A percentile compares a stretch with the other conserved stretches of the same genome.
Conservation (phyloP, 2,888 invertebrate genomes). For the Azorinus chamasolen region DNA sequence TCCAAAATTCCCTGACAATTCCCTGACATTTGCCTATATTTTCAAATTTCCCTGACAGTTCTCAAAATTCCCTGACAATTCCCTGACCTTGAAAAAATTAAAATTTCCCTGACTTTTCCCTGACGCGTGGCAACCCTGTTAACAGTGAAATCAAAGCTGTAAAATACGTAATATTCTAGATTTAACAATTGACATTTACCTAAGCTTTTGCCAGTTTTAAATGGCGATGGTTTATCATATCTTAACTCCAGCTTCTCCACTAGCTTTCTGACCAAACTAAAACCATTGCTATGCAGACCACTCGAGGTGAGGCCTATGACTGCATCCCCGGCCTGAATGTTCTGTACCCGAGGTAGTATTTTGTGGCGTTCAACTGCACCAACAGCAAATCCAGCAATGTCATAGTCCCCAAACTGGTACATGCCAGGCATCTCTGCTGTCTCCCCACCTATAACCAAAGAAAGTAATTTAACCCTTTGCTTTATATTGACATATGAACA, state of each 20-base stretch:
- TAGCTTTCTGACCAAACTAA: conserved; percentile 94
- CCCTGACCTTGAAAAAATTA: too few relatives aligned
- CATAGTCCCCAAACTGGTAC: conserved; percentile 95
- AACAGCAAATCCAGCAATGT: conserved; percentile 98
- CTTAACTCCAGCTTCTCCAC: conserved; percentile 90
- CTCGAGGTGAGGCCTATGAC: conserved; percentile 95
- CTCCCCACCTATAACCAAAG: conserved; percentile 91
- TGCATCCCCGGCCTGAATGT: conserved; percentile 91
- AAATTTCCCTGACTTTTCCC: too few relatives aligned
- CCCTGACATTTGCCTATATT: too few relatives aligned
- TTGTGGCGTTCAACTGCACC: conserved; percentile 94
- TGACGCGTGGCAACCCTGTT: too few relatives aligned
- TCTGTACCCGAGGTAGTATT: conserved; percentile 90
- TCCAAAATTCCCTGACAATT: too few relatives aligned
- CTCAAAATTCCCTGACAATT: too few relatives aligned
- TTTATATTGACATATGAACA: too few relatives aligned
- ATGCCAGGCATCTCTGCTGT: conserved; percentile 95
- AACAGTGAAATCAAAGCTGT: too few relatives aligned
- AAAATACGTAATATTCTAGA: too few relatives aligned
- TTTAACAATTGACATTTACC: conserved; percentile 87
- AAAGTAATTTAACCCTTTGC: too few relatives aligned
- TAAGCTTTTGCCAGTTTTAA: conserved; percentile 89
- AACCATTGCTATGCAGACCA: conserved; percentile 98
- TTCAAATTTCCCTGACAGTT: too few relatives aligned
- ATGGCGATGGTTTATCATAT: conserved; percentile 91